phyloP scores from a whole-genome alignment of 1,140 invertebrate species.

The Listronotus oregonensis region DNA sequence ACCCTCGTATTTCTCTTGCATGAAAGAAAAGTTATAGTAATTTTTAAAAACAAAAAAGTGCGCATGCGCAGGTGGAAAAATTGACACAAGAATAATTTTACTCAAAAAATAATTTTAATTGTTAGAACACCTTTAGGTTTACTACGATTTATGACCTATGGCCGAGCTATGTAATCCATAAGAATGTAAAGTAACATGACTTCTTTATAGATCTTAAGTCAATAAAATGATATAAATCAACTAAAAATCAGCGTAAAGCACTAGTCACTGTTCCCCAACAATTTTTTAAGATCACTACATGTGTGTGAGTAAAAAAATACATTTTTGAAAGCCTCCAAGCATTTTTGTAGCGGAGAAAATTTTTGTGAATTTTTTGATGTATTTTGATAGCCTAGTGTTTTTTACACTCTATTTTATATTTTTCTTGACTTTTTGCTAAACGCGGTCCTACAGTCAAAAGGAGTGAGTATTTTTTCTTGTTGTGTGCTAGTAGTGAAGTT shows the following conservation, averaged over 20 bases:
- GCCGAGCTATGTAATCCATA: too few species aligned
- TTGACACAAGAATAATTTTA: too few species aligned
- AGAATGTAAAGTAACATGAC: too few species aligned
- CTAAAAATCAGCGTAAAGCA: background rate
- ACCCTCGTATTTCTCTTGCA: too few species aligned
- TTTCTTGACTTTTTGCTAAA: slow-evolving; percentile 57
- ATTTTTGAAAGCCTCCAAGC: slow-evolving; percentile 51
- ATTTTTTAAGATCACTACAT: slow-evolving; percentile 54
- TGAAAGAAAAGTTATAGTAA: too few species aligned
- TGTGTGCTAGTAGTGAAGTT: slow-evolving; percentile 53
- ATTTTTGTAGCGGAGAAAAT: slow-evolving; percentile 57
- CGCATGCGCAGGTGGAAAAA: too few species aligned
- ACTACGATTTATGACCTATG: too few species aligned
- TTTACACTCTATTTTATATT: slow-evolving; percentile 55
- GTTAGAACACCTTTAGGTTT: too few species aligned
- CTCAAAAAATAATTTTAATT: too few species aligned
- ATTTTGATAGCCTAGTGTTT: slow-evolving; percentile 47
- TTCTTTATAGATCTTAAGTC: too few species aligned
- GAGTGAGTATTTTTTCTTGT: slow-evolving; percentile 57
- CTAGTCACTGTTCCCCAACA: background rate
- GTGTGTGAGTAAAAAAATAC: slow-evolving; percentile 54
- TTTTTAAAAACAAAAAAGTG: too few species aligned
- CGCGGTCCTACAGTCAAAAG: slow-evolving; percentile 53
- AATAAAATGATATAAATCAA: too few species aligned
- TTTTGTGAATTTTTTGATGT: slow-evolving; percentile 45